Evolutionary conservation across 2,113 vertebrate genomes (phyloP), one percentile per base, ranked within the genome.

Genomic region (Eubucco bourcierii): DNA sequence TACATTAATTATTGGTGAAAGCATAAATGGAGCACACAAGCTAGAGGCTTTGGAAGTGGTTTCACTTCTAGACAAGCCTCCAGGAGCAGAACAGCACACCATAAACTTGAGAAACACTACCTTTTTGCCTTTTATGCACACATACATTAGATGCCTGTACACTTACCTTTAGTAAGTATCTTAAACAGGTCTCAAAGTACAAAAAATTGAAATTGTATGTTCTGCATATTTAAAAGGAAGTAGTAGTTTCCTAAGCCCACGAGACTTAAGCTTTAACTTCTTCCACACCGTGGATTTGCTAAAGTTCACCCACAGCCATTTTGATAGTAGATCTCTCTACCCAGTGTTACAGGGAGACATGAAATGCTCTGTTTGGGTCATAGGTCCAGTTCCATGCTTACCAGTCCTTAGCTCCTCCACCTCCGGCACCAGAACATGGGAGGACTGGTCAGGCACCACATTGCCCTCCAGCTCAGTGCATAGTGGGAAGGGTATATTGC

Each of bases 301-400:
- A 21, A 34, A 61, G 77, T 52, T 79, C 61, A 15, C 61, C 23
- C 44, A 13, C 8, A 27, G 63, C 21, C n/a, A 3, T 34, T 52
- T 37, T 13, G 34, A 63, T 29, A 1, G 21, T 28, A 34, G 50
- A 7, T 37, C 5, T 3, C 27, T 37, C 52, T 10, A 2, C 9
- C 23, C 20, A 13, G 70, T 31, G n/a, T 61, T 31, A 50, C 39
- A 46, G 60, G 2, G 33, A 77, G 68, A 50, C 27, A 28, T 6
- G 41, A 10, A 34, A 8, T 52, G 27, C 11, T 39, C 33, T 33
- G 0, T 15, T 71, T 12, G 39, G 78, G 64, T 29, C 28, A 20
- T 16, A 23, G 52, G 34, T 21, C 28, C 44, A 29, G 4, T 19
- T 46, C 28, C 9, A 0, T 4, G 15, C 68, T 53, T 5, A 0